A percentile compares a stretch with the other conserved stretches of the same genome.
Evolutionary conservation across 1,140 invertebrate species (phyloP).

Genomic region (Augochlora pura): DNA sequence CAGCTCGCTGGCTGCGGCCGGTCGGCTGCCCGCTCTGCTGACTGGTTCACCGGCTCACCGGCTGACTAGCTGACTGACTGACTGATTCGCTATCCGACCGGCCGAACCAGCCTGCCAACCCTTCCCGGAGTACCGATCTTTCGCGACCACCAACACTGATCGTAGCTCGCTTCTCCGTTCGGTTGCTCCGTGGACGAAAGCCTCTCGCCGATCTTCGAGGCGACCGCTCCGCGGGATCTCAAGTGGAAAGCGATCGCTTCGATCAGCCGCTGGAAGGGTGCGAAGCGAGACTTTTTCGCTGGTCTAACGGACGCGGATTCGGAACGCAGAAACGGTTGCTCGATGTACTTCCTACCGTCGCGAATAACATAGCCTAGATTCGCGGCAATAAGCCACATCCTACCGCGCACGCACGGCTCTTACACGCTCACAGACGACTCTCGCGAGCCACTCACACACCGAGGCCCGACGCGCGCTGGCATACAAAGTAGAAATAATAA

Average conservation of each 20-base stretch:
- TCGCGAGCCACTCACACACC: slow-evolving; percentile 51
- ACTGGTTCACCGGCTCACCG: too few species aligned
- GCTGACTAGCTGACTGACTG: too few species aligned
- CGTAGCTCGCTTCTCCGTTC: too few species aligned
- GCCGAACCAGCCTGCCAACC: neutral
- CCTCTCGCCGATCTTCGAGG: neutral
- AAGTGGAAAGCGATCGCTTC: too few species aligned
- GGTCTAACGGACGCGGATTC: neutral
- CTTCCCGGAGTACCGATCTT: neutral
- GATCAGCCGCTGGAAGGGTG: too few species aligned
- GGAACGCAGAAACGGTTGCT: neutral
- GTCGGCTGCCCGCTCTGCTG: neutral
- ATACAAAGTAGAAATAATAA: slow-evolving; percentile 81
- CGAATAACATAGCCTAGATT: slow-evolving; percentile 78
- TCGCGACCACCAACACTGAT: neutral
- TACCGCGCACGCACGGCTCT: slow-evolving; percentile 58
- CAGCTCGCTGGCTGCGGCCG: slow-evolving; percentile 19
- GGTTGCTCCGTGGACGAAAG: neutral
- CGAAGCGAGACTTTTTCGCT: neutral
- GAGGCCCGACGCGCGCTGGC: slow-evolving; percentile 56
- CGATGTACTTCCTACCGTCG: slow-evolving; percentile 58
- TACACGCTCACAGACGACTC: slow-evolving; percentile 8
- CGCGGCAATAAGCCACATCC: slow-evolving; percentile 78
- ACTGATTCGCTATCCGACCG: neutral
- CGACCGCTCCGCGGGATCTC: neutral